phyloP scores from a whole-genome alignment of 1,140 invertebrate genomes.

The Lepidurus apus region DNA sequence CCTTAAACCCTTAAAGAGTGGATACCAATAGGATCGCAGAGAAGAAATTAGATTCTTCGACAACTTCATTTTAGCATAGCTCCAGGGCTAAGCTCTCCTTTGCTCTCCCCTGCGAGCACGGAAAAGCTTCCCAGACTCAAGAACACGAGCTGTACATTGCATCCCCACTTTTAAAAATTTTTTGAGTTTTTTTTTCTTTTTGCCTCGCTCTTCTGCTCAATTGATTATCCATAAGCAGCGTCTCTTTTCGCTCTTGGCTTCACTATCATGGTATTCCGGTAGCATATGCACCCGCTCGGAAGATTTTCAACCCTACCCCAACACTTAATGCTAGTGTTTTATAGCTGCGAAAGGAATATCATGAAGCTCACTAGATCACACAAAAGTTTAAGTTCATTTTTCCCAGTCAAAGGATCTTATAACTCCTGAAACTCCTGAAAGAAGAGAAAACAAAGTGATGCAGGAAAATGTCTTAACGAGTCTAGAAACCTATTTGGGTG shows the following conservation, averaged over 20 bases:
- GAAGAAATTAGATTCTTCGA: constrained; percentile 3
- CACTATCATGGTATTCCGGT: not conserved
- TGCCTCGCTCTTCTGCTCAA: not conserved
- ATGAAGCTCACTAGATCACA: too few species aligned
- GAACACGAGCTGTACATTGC: not conserved
- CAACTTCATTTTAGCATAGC: not conserved
- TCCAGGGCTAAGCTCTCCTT: not conserved
- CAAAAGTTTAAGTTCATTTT: too few species aligned
- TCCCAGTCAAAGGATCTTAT: too few species aligned
- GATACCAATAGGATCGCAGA: not conserved
- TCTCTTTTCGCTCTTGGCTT: not conserved
- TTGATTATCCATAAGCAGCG: constrained; percentile 10
- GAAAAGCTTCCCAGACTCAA: not conserved
- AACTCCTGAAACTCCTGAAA: too few species aligned
- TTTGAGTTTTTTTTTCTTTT: not conserved
- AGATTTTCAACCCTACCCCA: not conserved
- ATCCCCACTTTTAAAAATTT: not conserved
- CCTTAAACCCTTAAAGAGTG: not conserved
- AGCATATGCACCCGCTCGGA: not conserved
- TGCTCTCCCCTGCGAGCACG: not conserved
- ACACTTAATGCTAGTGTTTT: too few species aligned
- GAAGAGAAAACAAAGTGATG: too few species aligned
- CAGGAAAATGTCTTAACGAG: too few species aligned
- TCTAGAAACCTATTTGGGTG: too few species aligned
- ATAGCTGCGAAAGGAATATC: too few species aligned